Evolutionary conservation across 2,888 invertebrate genomes (phyloP), one percentile per base, ranked within the genome.

Genomic region (Sacculina carcini): DNA sequence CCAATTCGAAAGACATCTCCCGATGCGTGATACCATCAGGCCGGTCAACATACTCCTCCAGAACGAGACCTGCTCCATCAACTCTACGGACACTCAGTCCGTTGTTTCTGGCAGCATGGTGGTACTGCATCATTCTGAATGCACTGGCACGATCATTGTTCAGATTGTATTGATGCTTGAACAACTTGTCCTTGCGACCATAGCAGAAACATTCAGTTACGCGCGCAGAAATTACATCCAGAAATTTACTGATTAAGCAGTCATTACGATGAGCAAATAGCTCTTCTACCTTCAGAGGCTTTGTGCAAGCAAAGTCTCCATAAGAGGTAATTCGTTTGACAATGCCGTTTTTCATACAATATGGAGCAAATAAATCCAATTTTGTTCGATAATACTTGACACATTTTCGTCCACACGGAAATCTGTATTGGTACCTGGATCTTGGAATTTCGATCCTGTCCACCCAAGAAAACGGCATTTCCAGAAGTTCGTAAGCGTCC

Each of bases 281-380:
- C 60, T 77, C 75, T 60, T 74, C 76, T 0, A 74, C 61, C 0
- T 62, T 54, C n/a, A 61, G 55, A 1, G 67, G 68, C 1, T 59
- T 59, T 1, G 62, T 65, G 26, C 74, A 71, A 1, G 73, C 71
- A 51, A 77, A 75, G 61, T 79, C 76, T 0, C 69, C 65, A 57
- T 69, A 79, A 53, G 70, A 65, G 24, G 70, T 72, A 14, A 79
- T 67, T 55, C 75, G 69, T 56, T 74, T 71, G 0, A 78, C 67
- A 34, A 83, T 66, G 0, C 86, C 87, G 62, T 83, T 79, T 1
- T 66, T 67, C 60, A 78, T 73, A 0, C 74, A 71, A 59, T 85
- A 86, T 0, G 79, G 78, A 0, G 85, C 74, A 64, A 75, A 86
- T 56, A 78, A 74, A 62, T 86, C 81, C 7, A 82, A 68, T 36